These are phyloP conservation scores for Acanthosepion pharaonis DNA, from an alignment of 2,888 invertebrate species.

Conservation along the genomic window DNA sequence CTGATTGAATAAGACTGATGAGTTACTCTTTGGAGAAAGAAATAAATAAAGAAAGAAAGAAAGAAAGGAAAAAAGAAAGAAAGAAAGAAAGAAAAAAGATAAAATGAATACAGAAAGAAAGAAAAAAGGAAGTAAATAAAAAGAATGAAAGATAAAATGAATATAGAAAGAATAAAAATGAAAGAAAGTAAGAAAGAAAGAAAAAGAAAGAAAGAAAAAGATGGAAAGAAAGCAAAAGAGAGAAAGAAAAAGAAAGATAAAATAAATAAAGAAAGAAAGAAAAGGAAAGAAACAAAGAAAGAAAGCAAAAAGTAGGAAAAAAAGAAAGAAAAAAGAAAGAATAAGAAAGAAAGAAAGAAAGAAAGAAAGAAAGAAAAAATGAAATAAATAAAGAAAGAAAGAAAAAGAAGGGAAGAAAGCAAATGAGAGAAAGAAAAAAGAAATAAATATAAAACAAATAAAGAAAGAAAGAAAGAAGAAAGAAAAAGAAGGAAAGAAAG, in stretches of 20 bases:
- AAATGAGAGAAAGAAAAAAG: not conserved
- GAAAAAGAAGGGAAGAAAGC: not conserved
- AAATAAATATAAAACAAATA: not conserved
- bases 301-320: not conserved
- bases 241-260: not conserved
- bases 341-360: not conserved
- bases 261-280: not conserved
- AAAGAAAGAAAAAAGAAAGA: not conserved
- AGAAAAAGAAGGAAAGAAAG: not conserved
- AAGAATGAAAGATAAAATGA: not conserved
- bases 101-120: not conserved
- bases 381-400: not conserved
- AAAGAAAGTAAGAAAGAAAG: not conserved
- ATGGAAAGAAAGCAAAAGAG: fast-evolving
- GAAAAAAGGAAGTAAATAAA: not conserved
- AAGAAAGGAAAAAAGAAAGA: not conserved
- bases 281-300: not conserved
- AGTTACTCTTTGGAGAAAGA: not conserved
- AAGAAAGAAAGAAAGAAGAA: not conserved
- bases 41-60: not conserved
- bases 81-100: fast-evolving
- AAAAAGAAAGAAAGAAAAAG: not conserved
- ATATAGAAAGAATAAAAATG: fast-evolving
- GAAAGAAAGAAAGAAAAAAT: not conserved
- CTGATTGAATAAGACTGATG: constrained; percentile 8